Evolutionary conservation across 2,888 invertebrate genomes (phyloP).

Genomic region (Diarsia brunnea): DNA sequence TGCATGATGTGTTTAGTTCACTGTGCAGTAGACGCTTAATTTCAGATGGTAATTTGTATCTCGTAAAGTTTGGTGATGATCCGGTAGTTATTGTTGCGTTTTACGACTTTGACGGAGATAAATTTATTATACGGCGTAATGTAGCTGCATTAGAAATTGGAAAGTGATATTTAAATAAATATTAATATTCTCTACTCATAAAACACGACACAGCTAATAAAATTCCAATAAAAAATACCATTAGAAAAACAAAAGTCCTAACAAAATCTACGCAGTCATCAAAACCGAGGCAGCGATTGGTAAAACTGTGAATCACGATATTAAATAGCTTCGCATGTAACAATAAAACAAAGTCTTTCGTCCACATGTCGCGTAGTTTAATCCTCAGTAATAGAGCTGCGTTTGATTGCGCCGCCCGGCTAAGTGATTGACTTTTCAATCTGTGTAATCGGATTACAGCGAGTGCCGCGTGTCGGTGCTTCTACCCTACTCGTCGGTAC

Average conservation of each 20-base stretch:
- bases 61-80: constrained; percentile 63
- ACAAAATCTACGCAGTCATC: constrained; percentile 28
- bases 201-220: constrained; percentile 33
- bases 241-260: background rate
- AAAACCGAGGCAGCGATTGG: constrained; percentile 35
- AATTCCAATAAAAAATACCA: constrained; percentile 14
- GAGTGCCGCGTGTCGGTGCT: constrained; percentile 73
- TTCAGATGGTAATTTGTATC: constrained; percentile 64
- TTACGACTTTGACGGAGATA: constrained; percentile 49
- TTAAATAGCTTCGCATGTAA: constrained; percentile 59
- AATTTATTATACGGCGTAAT: constrained; percentile 36
- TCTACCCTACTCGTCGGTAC: constrained; percentile 73
- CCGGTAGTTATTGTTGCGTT: constrained; percentile 37
- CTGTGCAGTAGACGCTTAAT: constrained; percentile 66
- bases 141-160: constrained; percentile 28
- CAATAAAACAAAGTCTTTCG: constrained; percentile 75
- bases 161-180: constrained; percentile 54
- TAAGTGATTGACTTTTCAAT: constrained; percentile 91
- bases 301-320: constrained; percentile 65
- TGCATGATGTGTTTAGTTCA: constrained; percentile 72
- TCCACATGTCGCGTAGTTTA: constrained; percentile 79
- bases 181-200: constrained; percentile 51
- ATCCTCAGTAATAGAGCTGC: constrained; percentile 81
- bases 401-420: constrained; percentile 84
- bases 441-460: constrained; percentile 85